A percentile compares a stretch with the other conserved stretches of the same genome.
phyloP scores from a whole-genome alignment of 2,888 invertebrate species.

The Synergus umbraculus region DNA sequence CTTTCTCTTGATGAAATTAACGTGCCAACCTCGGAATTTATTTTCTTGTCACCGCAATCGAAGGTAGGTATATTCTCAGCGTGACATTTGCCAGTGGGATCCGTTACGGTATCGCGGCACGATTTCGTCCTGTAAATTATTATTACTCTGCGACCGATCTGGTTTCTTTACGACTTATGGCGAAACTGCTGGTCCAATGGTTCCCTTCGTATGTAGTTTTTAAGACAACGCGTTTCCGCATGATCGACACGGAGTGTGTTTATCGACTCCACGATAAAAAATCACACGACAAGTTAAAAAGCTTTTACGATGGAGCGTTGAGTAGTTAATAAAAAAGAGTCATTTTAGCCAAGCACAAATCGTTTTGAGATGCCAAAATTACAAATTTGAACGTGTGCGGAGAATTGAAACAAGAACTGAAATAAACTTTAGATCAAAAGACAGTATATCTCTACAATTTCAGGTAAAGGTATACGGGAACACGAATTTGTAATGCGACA shows the following conservation, averaged over 20 bases:
- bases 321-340: constrained; percentile 38
- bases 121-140: constrained; percentile 38
- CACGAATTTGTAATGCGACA: neutral
- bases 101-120: constrained; percentile 38
- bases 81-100: constrained; percentile 18
- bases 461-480: neutral
- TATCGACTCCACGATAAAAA: constrained; percentile 33
- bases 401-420: constrained; percentile 10
- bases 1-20: constrained; percentile 1
- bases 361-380: neutral
- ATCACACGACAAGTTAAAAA: constrained; percentile 37
- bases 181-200: constrained; percentile 28
- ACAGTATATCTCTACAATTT: neutral
- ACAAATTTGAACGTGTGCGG: neutral
- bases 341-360: neutral
- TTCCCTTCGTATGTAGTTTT: constrained; percentile 20
- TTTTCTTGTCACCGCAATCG: constrained; percentile 27
- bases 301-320: constrained; percentile 43
- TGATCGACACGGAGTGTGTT: constrained; percentile 38
- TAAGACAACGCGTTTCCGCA: constrained; percentile 21
- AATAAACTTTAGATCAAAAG: neutral
- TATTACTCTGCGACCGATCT: constrained; percentile 39
- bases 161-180: constrained; percentile 35
- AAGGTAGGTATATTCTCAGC: constrained; percentile 10
- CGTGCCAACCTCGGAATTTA: constrained; percentile 17